These are phyloP conservation scores for Eledona agricola DNA, from an alignment of 2,888 invertebrate genomes.

Conservation along the genomic window DNA sequence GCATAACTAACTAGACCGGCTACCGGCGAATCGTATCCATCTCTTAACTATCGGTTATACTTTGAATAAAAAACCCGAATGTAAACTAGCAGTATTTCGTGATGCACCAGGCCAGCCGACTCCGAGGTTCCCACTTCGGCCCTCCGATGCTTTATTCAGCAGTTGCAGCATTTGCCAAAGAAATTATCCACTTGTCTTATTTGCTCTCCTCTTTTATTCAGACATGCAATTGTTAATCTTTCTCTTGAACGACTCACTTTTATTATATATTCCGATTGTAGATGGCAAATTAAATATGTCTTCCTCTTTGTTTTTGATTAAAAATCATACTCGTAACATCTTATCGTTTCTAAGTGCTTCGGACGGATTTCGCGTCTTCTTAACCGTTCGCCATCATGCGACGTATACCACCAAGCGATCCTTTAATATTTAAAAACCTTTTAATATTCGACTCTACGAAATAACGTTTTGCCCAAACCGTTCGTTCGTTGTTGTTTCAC, in stretches of 20 bases:
- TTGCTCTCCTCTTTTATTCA: constrained; percentile 55
- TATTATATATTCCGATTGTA: constrained; percentile 53
- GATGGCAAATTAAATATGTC: constrained; percentile 56
- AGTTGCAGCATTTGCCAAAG: constrained; percentile 58
- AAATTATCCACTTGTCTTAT: constrained; percentile 60
- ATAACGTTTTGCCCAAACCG: too few relatives aligned
- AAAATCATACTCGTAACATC: constrained; percentile 38
- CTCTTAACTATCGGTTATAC: constrained; percentile 52
- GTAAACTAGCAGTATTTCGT: constrained; percentile 52
- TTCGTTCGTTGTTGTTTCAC: too few relatives aligned
- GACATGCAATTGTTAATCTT: constrained; percentile 57
- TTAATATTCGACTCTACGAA: too few relatives aligned
- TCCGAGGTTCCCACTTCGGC: constrained; percentile 39
- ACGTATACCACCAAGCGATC: constrained; percentile 13
- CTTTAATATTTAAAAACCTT: constrained; percentile 28
- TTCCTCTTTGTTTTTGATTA: constrained; percentile 51
- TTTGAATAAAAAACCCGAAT: constrained; percentile 55
- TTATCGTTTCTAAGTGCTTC: constrained; percentile 24
- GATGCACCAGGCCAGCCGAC: constrained; percentile 46
- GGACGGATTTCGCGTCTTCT: constrained; percentile 23
- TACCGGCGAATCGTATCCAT: constrained; percentile 57
- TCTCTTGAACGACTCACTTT: constrained; percentile 51
- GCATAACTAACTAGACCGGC: constrained; percentile 54
- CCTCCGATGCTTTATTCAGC: constrained; percentile 55
- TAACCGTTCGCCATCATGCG: constrained; percentile 16